phyloP scores from a whole-genome alignment of 1,140 invertebrate species.

The Drosophila kanapiae region DNA sequence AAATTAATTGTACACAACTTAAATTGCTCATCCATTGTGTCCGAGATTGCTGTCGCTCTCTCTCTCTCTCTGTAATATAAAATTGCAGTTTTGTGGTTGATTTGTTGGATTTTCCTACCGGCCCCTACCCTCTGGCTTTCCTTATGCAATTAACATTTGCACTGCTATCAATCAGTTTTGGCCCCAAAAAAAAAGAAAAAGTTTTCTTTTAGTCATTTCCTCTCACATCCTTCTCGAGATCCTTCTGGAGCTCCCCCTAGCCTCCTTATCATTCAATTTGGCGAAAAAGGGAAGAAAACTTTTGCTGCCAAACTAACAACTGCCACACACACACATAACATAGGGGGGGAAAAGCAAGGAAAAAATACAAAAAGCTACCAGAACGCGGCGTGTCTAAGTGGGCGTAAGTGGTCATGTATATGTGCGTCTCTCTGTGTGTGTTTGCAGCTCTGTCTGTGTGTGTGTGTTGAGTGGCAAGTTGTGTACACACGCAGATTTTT shows the following conservation, averaged over 20 bases:
- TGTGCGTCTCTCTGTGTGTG: constrained; percentile 24
- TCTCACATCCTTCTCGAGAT: background rate
- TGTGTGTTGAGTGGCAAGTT: constrained; percentile 69
- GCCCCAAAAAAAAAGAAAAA: constrained; percentile 55
- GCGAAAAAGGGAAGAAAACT: constrained; percentile 59
- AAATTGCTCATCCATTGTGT: constrained; percentile 71
- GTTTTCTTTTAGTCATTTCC: constrained; percentile 62
- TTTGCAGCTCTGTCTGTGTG: constrained; percentile 15
- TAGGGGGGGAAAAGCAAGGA: background rate
- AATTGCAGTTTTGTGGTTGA: constrained; percentile 71
- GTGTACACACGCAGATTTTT: constrained; percentile 72
- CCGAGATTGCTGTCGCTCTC: constrained; percentile 50
- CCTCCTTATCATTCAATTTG: constrained; percentile 78
- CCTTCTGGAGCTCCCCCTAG: constrained; percentile 1
- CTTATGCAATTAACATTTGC: constrained; percentile 79
- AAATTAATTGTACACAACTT: constrained; percentile 75
- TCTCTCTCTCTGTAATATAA: constrained; percentile 31
- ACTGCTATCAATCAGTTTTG: constrained; percentile 74
- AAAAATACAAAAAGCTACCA: constrained; percentile 47
- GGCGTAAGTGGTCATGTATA: constrained; percentile 58
- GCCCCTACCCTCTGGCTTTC: constrained; percentile 16
- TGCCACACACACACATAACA: constrained; percentile 24
- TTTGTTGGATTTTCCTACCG: constrained; percentile 3
- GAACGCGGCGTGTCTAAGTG: constrained; percentile 64
- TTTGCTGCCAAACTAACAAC: constrained; percentile 74